Conservation (phyloP, 2,113 vertebrate genomes). For the Raphicerus campestris region DNA sequence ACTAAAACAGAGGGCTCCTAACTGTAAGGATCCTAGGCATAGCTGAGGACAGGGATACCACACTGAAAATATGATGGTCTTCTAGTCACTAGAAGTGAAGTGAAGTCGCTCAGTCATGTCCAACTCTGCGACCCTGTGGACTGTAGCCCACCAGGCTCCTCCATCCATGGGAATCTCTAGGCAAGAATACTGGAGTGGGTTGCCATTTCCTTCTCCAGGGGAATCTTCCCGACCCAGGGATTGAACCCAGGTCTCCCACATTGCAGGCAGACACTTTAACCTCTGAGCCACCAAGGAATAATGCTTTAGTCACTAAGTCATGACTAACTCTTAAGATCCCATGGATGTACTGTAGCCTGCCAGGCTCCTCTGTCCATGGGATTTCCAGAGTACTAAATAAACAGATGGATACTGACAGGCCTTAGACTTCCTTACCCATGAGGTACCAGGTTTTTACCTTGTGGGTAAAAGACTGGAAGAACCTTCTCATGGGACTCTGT, state of each 20-base stretch:
- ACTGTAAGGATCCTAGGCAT: background rate
- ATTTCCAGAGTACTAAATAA: background rate
- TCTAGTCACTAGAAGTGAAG: background rate
- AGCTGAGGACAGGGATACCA: background rate
- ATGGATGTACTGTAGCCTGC: background rate
- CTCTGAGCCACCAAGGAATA: too few relatives aligned
- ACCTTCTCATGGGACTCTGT: background rate
- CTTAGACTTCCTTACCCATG: background rate
- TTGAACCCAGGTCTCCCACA: too few relatives aligned
- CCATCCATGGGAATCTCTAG: too few relatives aligned
- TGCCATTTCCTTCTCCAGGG: too few relatives aligned
- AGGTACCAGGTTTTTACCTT: background rate
- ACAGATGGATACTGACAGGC: background rate
- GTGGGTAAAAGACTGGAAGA: background rate
- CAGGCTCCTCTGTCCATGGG: background rate
- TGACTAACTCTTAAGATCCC: background rate
- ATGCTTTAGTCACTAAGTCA: background rate
- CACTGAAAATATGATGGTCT: background rate
- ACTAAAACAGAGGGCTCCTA: background rate
- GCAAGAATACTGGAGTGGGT: too few relatives aligned
- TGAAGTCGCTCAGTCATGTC: too few relatives aligned
- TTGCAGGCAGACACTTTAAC: too few relatives aligned
- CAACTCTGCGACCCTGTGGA: too few relatives aligned
- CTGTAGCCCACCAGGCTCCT: too few relatives aligned
- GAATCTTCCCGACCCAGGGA: too few relatives aligned